Conservation (phyloP, 37 sponge, comb jelly and placozoan species). For the Cladorhizidae sp. region DNA sequence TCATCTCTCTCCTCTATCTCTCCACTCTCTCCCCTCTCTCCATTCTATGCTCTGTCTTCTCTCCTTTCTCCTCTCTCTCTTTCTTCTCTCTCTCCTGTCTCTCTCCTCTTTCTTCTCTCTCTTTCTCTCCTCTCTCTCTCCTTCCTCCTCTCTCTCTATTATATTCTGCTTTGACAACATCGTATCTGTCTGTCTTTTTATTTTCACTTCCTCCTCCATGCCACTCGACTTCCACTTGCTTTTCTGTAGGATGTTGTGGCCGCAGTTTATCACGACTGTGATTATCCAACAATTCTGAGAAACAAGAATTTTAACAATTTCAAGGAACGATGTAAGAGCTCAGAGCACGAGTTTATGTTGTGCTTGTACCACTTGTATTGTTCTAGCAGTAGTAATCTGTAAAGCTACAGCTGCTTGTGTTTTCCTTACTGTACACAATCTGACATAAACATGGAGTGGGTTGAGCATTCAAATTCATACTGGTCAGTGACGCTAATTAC, state of each 20-base stretch:
- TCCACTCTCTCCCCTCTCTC: not conserved
- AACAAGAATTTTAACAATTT: conserved; percentile 94
- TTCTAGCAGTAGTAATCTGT: too few species aligned
- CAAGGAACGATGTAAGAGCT: conserved; percentile 84
- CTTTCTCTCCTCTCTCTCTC: not conserved
- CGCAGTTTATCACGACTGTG: conserved; percentile 83
- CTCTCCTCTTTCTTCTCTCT: not conserved
- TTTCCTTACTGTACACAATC: too few species aligned
- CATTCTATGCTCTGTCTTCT: not conserved
- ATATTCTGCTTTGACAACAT: not conserved
- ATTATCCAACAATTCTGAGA: conserved; percentile 63
- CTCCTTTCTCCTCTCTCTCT: not conserved
- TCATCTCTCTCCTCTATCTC: not conserved
- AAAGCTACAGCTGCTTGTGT: too few species aligned
- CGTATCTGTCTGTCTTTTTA: not conserved
- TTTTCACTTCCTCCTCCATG: not conserved
- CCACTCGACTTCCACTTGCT: not conserved
- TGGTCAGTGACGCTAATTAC: too few species aligned
- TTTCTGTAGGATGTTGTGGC: conserved; percentile 75
- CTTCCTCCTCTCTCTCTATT: not conserved
- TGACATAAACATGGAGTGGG: too few species aligned
- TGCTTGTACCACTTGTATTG: too few species aligned
- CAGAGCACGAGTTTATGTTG: too few species aligned
- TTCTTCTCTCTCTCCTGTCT: not conserved
- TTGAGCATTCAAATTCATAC: too few species aligned